Evolutionary conservation across 1,140 invertebrate genomes (phyloP).

Genomic region (Chymomyza costata): DNA sequence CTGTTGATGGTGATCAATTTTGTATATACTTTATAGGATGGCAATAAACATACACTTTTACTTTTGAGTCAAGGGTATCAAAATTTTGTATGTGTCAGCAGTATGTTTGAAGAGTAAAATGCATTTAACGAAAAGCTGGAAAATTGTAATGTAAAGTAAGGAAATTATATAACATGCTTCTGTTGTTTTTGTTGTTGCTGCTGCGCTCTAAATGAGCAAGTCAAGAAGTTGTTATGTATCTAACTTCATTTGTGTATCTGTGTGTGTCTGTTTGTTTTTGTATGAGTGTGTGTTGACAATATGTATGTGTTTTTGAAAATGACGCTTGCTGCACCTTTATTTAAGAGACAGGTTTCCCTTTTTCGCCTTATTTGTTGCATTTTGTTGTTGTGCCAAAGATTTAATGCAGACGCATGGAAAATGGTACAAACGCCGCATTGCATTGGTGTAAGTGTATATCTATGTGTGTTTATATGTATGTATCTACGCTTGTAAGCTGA

Average conservation of each 20-base stretch:
- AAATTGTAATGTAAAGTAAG: slow-evolving; percentile 40
- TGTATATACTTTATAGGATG: too few species aligned
- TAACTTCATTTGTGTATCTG: not conserved
- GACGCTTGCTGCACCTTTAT: slow-evolving; percentile 51
- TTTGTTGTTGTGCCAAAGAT: slow-evolving; percentile 11
- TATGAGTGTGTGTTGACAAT: too few species aligned
- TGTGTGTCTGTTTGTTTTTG: too few species aligned
- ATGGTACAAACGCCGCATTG: not conserved
- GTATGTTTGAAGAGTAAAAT: slow-evolving; percentile 18
- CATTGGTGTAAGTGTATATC: not conserved
- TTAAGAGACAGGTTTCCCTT: slow-evolving; percentile 31
- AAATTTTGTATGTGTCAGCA: too few species aligned
- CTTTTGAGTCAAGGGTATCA: too few species aligned
- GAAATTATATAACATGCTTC: slow-evolving; percentile 56
- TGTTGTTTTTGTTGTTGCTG: slow-evolving; percentile 13
- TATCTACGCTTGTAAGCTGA: slow-evolving; percentile 23
- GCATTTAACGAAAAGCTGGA: slow-evolving; percentile 50
- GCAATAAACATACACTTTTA: too few species aligned
- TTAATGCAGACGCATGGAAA: too few species aligned
- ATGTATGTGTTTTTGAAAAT: too few species aligned
- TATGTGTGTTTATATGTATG: slow-evolving; percentile 40
- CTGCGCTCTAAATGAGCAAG: slow-evolving; percentile 35
- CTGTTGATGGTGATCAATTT: too few species aligned
- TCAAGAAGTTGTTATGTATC: slow-evolving; percentile 35
- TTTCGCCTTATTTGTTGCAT: slow-evolving; percentile 23